A percentile compares a stretch with the other conserved stretches of the same genome.
phyloP scores from a whole-genome alignment of 2,888 invertebrate species.

The Quadriops clusia region DNA sequence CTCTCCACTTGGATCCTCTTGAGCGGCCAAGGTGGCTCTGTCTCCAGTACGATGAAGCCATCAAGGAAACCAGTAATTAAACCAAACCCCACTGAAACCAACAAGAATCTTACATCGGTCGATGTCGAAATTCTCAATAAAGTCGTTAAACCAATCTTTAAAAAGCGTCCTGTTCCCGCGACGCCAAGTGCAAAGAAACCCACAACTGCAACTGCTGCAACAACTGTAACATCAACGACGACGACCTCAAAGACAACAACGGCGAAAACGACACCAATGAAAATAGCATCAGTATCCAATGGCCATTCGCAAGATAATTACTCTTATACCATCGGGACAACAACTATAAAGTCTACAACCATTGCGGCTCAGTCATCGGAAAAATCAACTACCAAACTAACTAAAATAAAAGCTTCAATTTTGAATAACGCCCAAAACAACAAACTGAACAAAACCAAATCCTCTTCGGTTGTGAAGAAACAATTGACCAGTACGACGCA shows the following conservation, averaged over 20 bases:
- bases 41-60: slow-evolving; percentile 24
- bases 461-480: slow-evolving; percentile 26
- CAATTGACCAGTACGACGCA: slow-evolving; percentile 18
- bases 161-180: slow-evolving; percentile 29
- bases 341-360: too few species aligned
- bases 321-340: too few species aligned
- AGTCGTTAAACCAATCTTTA: slow-evolving; percentile 27
- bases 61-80: slow-evolving; percentile 22
- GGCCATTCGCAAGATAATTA: too few species aligned
- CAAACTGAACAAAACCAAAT: slow-evolving; percentile 36
- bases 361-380: slow-evolving; percentile 8
- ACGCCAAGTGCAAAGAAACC: slow-evolving; percentile 20
- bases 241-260: slow-evolving; percentile 29
- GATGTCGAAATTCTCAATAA: slow-evolving; percentile 13
- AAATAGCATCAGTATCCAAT: slow-evolving; percentile 12
- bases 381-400: slow-evolving; percentile 22
- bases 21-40: slow-evolving; percentile 40
- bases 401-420: slow-evolving; percentile 52
- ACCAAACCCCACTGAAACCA: slow-evolving; percentile 14
- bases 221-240: slow-evolving; percentile 36
- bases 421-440: slow-evolving; percentile 42
- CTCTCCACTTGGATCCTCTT: slow-evolving; percentile 68
- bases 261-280: slow-evolving; percentile 17
- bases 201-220: slow-evolving; percentile 22
- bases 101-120: slow-evolving; percentile 19